Base-by-base conservation (phyloP, 2,113 vertebrate species). In the Accipiter virgatus region DNA sequence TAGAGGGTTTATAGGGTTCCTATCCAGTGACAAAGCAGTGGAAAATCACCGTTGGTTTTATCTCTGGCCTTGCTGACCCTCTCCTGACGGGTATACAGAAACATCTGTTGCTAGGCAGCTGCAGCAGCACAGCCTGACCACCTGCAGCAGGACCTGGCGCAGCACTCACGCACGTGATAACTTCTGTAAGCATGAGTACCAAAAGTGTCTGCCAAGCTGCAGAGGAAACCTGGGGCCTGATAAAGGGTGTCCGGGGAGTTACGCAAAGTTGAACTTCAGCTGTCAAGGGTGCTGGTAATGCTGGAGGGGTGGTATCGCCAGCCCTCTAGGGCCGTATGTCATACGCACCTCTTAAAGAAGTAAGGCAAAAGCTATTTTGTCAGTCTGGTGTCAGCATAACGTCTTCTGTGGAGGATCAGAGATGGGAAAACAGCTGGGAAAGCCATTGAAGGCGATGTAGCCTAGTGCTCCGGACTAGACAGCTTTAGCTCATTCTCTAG, bases 41-140 rank as follows among this genome's bases (percentile, higher is more conserved):
- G 87, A 96, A 98, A 95, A 78, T 97, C 67, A 78, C 79, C 38
- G 42, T 77, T 81, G 70, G 65, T 84, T 93, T 97, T 95, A 81
- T 93, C 88, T 96, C 92, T 96, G 90, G 73, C 90, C 97, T 96
- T 94, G 89, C 89, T 96, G 93, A 95, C 97, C 85, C 93, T 96
- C 97, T 98, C 82, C 92, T 98, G 97, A 95, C 16, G 43, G 70
- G 96, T 98, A 96, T 95, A 97, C 95, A 98, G 97, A 97, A 98
- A 92, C 75, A 85, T 93, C 92, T 96, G 98, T 98, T 98, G 98
- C 98, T 97, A 98, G 95, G 98, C 98, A 98, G 97, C 92, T 14
- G 47, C 98, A 96, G 92, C 98, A 97, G 98, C 90, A 72, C 98
- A 98, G 98, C 98, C 86, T 40, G 47, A 67, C 72, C 96, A 96